Base-by-base conservation (phyloP, 2,888 invertebrate species). In the Zelleria hepariella region DNA sequence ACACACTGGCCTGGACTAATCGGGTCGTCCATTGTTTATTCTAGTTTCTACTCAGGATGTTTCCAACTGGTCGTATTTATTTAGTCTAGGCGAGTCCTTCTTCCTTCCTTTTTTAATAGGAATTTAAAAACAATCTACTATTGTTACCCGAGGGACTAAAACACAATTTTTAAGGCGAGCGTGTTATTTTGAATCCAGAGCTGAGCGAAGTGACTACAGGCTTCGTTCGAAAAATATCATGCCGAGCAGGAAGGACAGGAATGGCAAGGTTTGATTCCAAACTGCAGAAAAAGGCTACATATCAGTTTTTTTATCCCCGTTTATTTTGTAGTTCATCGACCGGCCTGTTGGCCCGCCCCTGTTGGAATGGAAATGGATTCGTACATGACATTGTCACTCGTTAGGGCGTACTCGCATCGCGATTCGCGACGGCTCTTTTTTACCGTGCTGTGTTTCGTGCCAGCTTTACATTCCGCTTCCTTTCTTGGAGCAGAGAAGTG, bases 231-330 rank as follows among this genome's bases (percentile, higher is more conserved):
- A 42, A 42, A 42, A 42, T 42, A 42, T 42, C 15, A 10, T 15
- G 2, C 15, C 32, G 2, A 42, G 32, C 32, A 42, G 72, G 69
- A 71, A 69, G 68, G 69, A 74, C 78, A 70, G 75, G 77, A 77
- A 69, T 70, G 15, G 68, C 74, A 67, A 76, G 73, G 71, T 75
- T 74, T 72, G 70, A 80, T 68, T 66, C 78, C 74, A 71, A 73
- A 68, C 68, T 62, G 25, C 42, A 24, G 58, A 58, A 51, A 27
- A 71, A 69, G 67, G 62, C n/a, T n/a, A n/a, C n/a, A n/a, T 42
- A 48, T 24, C 48, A 18, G 23, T 63, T 72, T 77, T 75, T 76
- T 32, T 79, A 74, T 69, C 71, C 69, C 72, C 65, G 56, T 42
- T 65, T 68, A 72, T 69, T 66, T 65, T 64, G 24, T 63, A 63